Percentiles rank a stretch among this genome's conserved stretches.
phyloP scores from a whole-genome alignment of 2,113 vertebrate genomes.

The Recurvirostra avosetta region DNA sequence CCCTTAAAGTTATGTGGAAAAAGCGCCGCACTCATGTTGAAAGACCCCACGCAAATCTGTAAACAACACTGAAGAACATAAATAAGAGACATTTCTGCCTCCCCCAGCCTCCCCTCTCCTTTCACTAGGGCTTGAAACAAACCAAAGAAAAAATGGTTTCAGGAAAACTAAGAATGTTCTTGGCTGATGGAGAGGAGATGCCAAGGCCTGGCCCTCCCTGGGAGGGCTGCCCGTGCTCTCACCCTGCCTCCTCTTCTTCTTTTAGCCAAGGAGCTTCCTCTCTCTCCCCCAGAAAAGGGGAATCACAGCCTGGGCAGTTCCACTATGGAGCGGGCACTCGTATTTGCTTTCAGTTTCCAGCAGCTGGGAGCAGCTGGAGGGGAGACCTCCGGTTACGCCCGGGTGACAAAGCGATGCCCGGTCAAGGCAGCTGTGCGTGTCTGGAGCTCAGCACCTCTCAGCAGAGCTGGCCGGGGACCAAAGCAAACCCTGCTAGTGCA shows the following conservation, averaged over 20 bases:
- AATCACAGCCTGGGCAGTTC: not conserved
- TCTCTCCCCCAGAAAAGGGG: not conserved
- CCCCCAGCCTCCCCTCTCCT: slow-evolving; percentile 11
- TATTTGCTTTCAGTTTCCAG: not conserved
- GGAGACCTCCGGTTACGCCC: not conserved
- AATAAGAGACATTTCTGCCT: slow-evolving; percentile 53
- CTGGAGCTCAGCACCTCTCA: not conserved
- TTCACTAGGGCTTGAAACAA: slow-evolving; percentile 19
- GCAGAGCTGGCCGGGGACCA: not conserved
- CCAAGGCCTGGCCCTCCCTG: not conserved
- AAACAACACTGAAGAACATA: slow-evolving; percentile 74
- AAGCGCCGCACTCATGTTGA: not conserved
- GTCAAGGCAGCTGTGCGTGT: not conserved
- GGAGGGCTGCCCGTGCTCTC: not conserved
- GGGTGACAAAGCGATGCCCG: not conserved
- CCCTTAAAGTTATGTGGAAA: not conserved
- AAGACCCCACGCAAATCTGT: slow-evolving; percentile 66
- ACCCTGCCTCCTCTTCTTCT: not conserved
- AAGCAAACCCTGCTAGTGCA: not conserved
- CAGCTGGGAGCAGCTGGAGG: not conserved
- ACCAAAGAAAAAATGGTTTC: not conserved
- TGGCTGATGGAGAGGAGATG: not conserved
- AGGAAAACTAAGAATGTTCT: slow-evolving; percentile 14
- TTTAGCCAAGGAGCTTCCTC: not conserved
- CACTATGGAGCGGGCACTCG: not conserved